Evolutionary conservation across 2,113 vertebrate species (phyloP), one percentile per base, ranked within the genome.

Genomic region (Syrmaticus mikado): DNA sequence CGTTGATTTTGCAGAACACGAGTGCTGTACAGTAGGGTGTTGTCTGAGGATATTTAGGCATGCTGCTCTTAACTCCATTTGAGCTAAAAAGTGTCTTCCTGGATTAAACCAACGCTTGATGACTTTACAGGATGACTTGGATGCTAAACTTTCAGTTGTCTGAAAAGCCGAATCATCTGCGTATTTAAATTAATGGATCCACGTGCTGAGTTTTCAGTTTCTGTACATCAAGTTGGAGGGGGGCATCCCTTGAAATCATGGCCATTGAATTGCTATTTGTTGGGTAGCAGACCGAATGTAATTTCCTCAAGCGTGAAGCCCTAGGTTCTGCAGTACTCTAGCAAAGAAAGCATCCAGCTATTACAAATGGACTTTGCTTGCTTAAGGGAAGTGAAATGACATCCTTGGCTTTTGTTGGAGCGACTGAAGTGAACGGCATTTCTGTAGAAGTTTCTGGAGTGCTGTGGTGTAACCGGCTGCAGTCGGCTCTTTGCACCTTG

Each of bases 121-220:
- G 86, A 92, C 74, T 94, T 93, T 34, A 92, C 62, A 53, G 93
- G 93, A 95, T 96, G 86, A 95, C 34, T 90, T 89, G 94, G 64
- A 87, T 93, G 84, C 86, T 94, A 74, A 61, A 57, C 55, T 87
- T 89, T 76, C 82, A 79, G 73, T 75, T 65, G 58, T 86, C 75
- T 90, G 55, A 89, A 70, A 41, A 61, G 45, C 38, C 45, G 46
- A 28, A 83, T 92, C 82, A n/a, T 60, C 64, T 24, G 11, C 36
- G 2, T 66, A 87, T 72, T 95, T 71, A 74, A 82, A 90, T 78
- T 90, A 68, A 75, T 25, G 91, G 80, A 75, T 24, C 64, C 57
- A 30, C 11, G 21, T 0, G 11, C 80, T 36, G 65, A 71, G 62
- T 70, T 61, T 85, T 68, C 60, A 62, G 48, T 32, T 28, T 92